Percentiles rank a stretch among this genome's conserved stretches.
Evolutionary conservation across 2,888 invertebrate genomes (phyloP).

Genomic region (Carterocephalus palaemon): DNA sequence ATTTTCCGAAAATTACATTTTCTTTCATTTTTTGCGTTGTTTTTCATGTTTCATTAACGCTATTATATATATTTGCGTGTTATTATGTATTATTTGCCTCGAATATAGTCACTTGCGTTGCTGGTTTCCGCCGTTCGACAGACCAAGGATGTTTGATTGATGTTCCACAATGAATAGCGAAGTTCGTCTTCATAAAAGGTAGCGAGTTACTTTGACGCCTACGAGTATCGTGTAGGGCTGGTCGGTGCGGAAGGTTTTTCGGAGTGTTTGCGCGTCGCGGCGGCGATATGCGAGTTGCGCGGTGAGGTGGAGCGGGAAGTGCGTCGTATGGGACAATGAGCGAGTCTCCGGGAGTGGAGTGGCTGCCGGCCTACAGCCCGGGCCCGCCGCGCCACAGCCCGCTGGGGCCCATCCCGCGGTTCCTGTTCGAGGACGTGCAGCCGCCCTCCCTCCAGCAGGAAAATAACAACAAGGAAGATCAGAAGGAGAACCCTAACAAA

Average conservation of each 20-base stretch:
- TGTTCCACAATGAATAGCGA: constrained; percentile 60
- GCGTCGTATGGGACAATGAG: constrained; percentile 67
- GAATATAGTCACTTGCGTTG: constrained; percentile 40
- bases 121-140: constrained; percentile 52
- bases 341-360: constrained; percentile 75
- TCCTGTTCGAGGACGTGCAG: constrained; percentile 72
- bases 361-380: constrained; percentile 75
- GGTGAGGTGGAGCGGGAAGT: constrained; percentile 42
- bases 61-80: constrained; percentile 44
- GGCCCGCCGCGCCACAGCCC: constrained; percentile 75
- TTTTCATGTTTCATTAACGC: constrained; percentile 50
- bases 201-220: constrained; percentile 58
- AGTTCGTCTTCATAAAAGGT: constrained; percentile 68
- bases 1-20: constrained; percentile 66
- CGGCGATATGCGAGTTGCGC: constrained; percentile 33
- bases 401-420: constrained; percentile 69
- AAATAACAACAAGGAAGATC: constrained; percentile 72
- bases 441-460: constrained; percentile 62
- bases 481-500: constrained; percentile 68
- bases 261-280: constrained; percentile 30
- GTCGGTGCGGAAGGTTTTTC: constrained; percentile 41
- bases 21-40: constrained; percentile 67
- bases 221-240: constrained; percentile 45
- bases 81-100: constrained; percentile 43
- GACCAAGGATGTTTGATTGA: constrained; percentile 72